Evolutionary conservation across 2,113 vertebrate genomes (phyloP).

Genomic region (Platichthys flesus): DNA sequence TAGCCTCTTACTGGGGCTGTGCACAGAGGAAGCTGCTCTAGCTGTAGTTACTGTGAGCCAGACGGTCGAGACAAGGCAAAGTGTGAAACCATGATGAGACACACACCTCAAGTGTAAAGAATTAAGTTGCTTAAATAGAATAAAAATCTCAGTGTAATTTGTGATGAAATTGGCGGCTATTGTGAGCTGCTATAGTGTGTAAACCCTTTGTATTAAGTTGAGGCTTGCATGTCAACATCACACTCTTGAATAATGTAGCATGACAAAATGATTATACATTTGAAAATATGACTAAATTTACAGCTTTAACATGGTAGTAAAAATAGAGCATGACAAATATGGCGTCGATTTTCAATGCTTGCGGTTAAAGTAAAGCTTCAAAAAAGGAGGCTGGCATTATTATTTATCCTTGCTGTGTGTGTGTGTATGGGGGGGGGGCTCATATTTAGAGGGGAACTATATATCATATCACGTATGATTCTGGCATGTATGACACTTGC

Average conservation of each 20-base stretch:
- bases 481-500: conserved; percentile 36
- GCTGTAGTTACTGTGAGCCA: conserved; percentile 78
- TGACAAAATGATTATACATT: conserved; percentile 58
- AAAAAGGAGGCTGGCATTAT: conserved; percentile 18
- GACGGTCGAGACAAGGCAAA: conserved; percentile 48
- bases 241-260: conserved; percentile 32
- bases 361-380: conserved; percentile 42
- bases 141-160: conserved; percentile 37
- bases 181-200: conserved; percentile 39
- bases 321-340: conserved; percentile 58
- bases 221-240: conserved; percentile 25
- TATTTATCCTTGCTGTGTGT: conserved; percentile 41
- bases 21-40: conserved; percentile 81
- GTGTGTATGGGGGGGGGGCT: conserved; percentile 5
- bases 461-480: conserved; percentile 34
- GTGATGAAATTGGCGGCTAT: conserved; percentile 46
- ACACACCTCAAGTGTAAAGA: conserved; percentile 58
- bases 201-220: conserved; percentile 36
- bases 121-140: conserved; percentile 41
- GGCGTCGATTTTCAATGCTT: conserved; percentile 48
- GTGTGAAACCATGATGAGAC: conserved; percentile 58
- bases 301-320: conserved; percentile 45
- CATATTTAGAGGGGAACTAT: conserved; percentile 34
- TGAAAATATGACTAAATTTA: conserved; percentile 51
- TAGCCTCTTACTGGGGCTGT: conserved; percentile 86